Base-by-base conservation (phyloP, 2,888 invertebrate species). In the Augiades crinisus region DNA sequence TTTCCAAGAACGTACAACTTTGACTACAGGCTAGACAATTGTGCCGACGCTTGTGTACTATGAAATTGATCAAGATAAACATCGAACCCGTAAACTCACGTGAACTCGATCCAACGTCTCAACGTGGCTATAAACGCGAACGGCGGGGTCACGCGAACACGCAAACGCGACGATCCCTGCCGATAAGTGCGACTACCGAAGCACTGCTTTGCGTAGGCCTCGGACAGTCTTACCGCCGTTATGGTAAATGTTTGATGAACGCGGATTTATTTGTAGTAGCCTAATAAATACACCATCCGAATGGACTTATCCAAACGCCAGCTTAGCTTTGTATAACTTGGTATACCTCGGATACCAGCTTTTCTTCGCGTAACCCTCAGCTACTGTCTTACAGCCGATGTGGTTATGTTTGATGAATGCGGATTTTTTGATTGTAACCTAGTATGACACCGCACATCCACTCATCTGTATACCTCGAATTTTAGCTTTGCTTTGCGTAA, bases 61-160 rank as follows among this genome's bases (percentile, higher is more conserved):
- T 30, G 41, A 41, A 49, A 49, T 49, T 49, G 49, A 49, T 49
- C 41, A 49, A 49, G 49, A 49, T 49, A 49, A 49, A 49, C 49
- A 71, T 72, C 70, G 66, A 61, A 60, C 63, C 68, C 67, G 66
- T 74, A 70, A 73, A 72, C 66, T 70, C 62, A 65, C 64, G 72
- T 65, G 41, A 41, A 49, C 54, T 79, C 77, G 76, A 77, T 76
- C 57, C 57, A 41, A 47, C 53, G 54, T 53, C 60, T 62, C 56
- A 63, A 66, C 63, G 58, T 62, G 62, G 64, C 70, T 62, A 65
- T 69, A 65, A 71, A 67, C 59, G 67, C 63, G 67, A 69, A 70
- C 66, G 64, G 62, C 60, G 58, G 61, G 57, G 61, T 61, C 64
- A 67, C 74, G 75, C 76, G 74, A 76, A 67, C 49, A 50, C 49